phyloP scores from a whole-genome alignment of 2,888 invertebrate genomes.

The Papilio demoleus region DNA sequence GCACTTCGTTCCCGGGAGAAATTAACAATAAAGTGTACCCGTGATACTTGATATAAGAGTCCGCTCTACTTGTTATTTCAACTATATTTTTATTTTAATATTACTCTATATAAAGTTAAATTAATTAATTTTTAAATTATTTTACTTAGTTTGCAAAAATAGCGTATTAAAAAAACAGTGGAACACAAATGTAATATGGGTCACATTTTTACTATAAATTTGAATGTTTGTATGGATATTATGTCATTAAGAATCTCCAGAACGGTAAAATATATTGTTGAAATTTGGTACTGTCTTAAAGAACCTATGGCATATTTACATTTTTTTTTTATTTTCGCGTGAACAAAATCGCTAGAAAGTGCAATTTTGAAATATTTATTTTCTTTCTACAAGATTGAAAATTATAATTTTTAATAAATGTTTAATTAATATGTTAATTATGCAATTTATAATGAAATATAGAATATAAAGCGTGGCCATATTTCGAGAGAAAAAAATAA shows the following conservation, averaged over 20 bases:
- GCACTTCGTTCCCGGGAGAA: constrained; percentile 51
- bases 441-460: neutral
- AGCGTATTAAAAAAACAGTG: neutral
- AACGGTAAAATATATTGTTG: too few species aligned
- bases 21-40: constrained; percentile 57
- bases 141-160: neutral
- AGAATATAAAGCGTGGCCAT: neutral
- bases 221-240: too few species aligned
- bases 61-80: neutral
- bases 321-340: too few species aligned
- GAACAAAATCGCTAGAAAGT: too few species aligned
- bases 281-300: too few species aligned
- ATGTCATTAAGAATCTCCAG: too few species aligned
- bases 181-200: neutral
- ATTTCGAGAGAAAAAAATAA: neutral
- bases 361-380: too few species aligned
- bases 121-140: neutral
- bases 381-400: too few species aligned
- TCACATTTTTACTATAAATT: neutral
- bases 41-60: constrained; percentile 14
- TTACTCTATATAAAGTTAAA: neutral
- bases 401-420: too few species aligned
- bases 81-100: constrained; percentile 10
- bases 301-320: too few species aligned
- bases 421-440: too few species aligned